phyloP scores from a whole-genome alignment of 2,888 invertebrate genomes.

The Tanypteryx hageni region DNA sequence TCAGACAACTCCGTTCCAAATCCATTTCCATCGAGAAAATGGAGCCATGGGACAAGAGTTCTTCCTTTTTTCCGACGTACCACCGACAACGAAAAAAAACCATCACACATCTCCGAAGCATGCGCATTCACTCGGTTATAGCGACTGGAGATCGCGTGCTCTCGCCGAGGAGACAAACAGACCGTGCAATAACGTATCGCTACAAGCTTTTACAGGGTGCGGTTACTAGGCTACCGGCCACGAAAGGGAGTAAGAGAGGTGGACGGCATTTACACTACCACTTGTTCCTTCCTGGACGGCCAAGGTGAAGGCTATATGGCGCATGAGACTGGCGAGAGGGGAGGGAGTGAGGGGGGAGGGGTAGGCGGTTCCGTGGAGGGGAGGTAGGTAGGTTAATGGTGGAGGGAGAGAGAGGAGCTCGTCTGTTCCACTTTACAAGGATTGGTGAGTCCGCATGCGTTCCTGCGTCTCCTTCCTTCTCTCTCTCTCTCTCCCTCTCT shows the following conservation, averaged over 20 bases:
- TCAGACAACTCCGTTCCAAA: too few relatives aligned
- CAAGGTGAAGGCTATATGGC: conserved; percentile 32
- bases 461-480: neutral
- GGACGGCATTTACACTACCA: neutral
- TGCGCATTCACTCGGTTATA: neutral
- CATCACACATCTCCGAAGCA: neutral
- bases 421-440: neutral
- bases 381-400: conserved; percentile 6
- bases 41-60: too few relatives aligned
- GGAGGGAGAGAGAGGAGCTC: neutral
- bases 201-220: neutral
- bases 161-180: neutral
- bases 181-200: neutral
- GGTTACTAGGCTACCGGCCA: neutral
- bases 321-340: neutral
- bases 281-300: conserved; percentile 16
- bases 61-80: too few relatives aligned
- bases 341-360: neutral
- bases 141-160: neutral
- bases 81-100: too few relatives aligned
- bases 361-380: neutral
- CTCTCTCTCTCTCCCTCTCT: too few relatives aligned
- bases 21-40: too few relatives aligned
- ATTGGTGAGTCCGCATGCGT: conserved; percentile 28
- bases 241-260: neutral